Evolutionary conservation across 2,797 vertebrate genomes (phyloP), one percentile per base, ranked within the genome.

Genomic region (Morus bassanus): DNA sequence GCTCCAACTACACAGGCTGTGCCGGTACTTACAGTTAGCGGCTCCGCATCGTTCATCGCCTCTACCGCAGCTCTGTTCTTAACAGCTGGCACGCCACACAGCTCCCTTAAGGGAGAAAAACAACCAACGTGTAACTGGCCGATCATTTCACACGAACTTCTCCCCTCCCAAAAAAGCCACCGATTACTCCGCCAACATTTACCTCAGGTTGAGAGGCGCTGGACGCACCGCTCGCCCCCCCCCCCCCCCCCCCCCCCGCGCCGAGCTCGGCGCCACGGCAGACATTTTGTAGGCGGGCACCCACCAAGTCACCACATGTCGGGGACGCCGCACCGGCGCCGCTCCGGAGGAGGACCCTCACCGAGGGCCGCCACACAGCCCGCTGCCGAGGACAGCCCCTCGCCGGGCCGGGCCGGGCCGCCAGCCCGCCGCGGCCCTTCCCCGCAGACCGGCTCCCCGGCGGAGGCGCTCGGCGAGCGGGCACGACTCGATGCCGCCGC

Each of bases 1-100:
- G 2, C 23, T 4, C 24, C 0, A 13, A 5, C 22, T 2, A 4
- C 43, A 31, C 18, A 3, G 13, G 11, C 25, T 13, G 22, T 0
- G 8, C 46, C 1, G 8, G 12, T n/a, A 57, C 89, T 88, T 17
- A 65, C 72, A 5, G 17, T 3, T 2, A 0, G 7, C 45, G 31
- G 63, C 41, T 72, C 59, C 7, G 67, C 37, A 76, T 33, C 78
- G 4, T 8, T 8, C 6, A 3, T 28, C 3, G 11, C 14, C 33
- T n/a, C 53, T 6, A 1, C 13, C 2, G 27, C 53, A 7, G 65
- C 75, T 60, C 48, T 3, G 1, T 5, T 37, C 39, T 4, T 1
- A 4, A 8, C 22, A 4, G 13, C 46, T 1, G 4, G 8, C n/a
- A 8, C 27, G 3, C 24, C 35, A 10, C 2, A 2, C 14, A 4